phyloP scores from a whole-genome alignment of 2,113 vertebrate species.

The Synodontis membranacea region DNA sequence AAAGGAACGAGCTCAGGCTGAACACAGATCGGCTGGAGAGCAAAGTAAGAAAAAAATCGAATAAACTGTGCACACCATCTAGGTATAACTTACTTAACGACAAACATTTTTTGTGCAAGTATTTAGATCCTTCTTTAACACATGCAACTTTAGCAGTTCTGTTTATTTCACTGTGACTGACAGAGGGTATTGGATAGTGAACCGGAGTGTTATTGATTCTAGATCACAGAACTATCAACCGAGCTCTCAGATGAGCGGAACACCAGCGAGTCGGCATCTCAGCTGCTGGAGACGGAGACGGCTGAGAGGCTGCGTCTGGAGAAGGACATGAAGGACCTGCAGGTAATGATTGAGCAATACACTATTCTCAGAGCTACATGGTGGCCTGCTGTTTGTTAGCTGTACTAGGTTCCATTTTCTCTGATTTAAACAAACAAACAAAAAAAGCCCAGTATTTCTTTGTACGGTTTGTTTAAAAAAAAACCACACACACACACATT shows the following conservation, averaged over 20 bases:
- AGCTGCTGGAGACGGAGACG: slow-evolving; percentile 90
- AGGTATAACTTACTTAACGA: not conserved
- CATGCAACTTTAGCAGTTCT: not conserved
- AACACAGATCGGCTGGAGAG: slow-evolving; percentile 91
- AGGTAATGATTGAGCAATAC: slow-evolving; percentile 69
- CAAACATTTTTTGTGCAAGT: not conserved
- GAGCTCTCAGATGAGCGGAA: slow-evolving; percentile 95
- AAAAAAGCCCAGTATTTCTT: not conserved
- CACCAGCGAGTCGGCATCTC: slow-evolving; percentile 91
- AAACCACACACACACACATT: no score
- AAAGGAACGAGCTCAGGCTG: slow-evolving; percentile 89
- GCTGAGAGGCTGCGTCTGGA: slow-evolving; percentile 88
- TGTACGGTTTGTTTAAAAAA: not conserved
- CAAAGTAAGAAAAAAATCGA: slow-evolving; percentile 73
- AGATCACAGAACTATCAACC: slow-evolving; percentile 90
- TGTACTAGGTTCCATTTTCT: not conserved
- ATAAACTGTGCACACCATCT: not conserved
- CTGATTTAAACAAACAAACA: not conserved
- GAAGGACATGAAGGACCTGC: slow-evolving; percentile 93
- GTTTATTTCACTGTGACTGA: not conserved
- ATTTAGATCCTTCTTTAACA: not conserved
- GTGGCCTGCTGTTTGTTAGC: not conserved
- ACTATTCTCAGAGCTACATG: not conserved
- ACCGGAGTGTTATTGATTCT: slow-evolving; percentile 22
- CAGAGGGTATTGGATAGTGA: no score